These are phyloP conservation scores for Turnix velox DNA, from an alignment of 2,113 vertebrate genomes.

Conservation along the genomic window DNA sequence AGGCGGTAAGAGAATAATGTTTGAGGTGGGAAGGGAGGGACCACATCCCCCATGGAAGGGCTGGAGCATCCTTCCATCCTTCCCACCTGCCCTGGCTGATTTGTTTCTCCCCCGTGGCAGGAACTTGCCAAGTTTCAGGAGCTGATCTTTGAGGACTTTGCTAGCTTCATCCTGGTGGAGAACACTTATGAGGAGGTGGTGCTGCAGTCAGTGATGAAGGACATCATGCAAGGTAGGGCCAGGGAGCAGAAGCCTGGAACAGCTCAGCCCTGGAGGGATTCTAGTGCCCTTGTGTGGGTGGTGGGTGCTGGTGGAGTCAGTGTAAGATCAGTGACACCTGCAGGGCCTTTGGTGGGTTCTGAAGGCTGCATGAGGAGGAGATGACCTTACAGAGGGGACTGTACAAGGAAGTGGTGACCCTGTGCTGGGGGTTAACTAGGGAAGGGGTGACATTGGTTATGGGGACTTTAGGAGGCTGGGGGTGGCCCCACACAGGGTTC, in stretches of 20 bases:
- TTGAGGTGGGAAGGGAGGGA: accelerated
- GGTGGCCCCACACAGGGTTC: not conserved
- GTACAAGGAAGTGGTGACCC: not conserved
- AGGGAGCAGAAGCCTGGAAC: not conserved
- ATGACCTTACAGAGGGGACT: not conserved
- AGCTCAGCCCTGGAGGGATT: not conserved
- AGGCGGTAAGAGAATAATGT: conserved; percentile 68
- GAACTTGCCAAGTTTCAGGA: conserved; percentile 89
- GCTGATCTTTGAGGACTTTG: conserved; percentile 94
- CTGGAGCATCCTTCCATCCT: not conserved
- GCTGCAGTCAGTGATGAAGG: conserved; percentile 91
- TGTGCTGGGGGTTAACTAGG: not conserved
- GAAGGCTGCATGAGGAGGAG: not conserved
- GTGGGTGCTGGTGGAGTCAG: not conserved
- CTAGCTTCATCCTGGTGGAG: conserved; percentile 89
- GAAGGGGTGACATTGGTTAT: no score
- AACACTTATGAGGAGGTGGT: conserved; percentile 93
- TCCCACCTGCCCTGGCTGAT: not conserved
- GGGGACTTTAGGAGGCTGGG: not conserved
- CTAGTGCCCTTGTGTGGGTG: not conserved
- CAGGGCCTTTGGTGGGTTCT: accelerated
- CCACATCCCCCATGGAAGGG: accelerated
- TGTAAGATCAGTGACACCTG: not conserved
- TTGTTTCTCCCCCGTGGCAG: conserved; percentile 12
- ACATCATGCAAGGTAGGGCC: conserved; percentile 90